Evolutionary conservation across 2,113 vertebrate species (phyloP).

Genomic region (Clarias magur): DNA sequence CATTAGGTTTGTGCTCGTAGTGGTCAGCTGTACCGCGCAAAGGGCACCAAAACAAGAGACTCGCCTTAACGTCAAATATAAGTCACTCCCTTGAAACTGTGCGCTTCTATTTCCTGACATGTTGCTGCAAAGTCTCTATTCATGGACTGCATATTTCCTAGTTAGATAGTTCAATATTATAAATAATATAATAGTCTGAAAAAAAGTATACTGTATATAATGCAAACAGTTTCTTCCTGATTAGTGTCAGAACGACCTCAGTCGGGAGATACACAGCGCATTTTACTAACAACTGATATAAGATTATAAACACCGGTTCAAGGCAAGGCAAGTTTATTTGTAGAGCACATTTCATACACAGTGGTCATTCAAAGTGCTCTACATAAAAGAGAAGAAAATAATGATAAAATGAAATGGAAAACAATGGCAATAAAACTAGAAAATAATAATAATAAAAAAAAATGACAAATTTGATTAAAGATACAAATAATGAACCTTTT

Average conservation of each 20-base stretch:
- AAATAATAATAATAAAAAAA: too few relatives aligned
- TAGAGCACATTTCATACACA: too few relatives aligned
- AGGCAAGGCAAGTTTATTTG: too few relatives aligned
- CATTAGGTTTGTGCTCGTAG: constrained; percentile 50
- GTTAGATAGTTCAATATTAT: not conserved
- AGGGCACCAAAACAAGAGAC: constrained; percentile 46
- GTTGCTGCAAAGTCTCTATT: not conserved
- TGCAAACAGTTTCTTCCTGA: not conserved
- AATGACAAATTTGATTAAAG: too few relatives aligned
- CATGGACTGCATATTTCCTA: not conserved
- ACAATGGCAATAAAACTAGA: too few relatives aligned
- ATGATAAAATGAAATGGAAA: too few relatives aligned
- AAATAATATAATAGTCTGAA: not conserved
- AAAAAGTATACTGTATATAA: not conserved
- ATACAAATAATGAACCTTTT: too few relatives aligned
- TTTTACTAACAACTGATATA: not conserved
- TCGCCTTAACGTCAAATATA: constrained; percentile 40
- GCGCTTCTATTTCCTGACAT: not conserved
- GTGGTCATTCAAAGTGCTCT: too few relatives aligned
- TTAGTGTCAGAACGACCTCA: too few relatives aligned
- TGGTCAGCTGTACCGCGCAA: constrained; percentile 44
- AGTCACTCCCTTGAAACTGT: constrained; percentile 6
- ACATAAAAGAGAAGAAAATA: too few relatives aligned
- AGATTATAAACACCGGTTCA: not conserved
- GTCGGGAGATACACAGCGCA: not conserved